Evolutionary conservation across 2,888 invertebrate genomes (phyloP), one percentile per base, ranked within the genome.

Genomic region (Hipparchia semele): DNA sequence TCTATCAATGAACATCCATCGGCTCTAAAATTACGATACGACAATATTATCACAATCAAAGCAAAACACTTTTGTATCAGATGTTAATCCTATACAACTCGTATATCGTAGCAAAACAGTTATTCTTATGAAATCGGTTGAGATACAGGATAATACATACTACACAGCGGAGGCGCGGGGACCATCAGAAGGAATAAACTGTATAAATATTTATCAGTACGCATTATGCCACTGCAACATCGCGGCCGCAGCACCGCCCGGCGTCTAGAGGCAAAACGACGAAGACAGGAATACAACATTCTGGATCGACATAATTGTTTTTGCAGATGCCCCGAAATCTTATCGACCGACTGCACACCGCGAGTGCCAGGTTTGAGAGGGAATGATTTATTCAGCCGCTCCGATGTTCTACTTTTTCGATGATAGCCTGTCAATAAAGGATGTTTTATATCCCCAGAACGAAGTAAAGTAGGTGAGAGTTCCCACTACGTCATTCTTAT

Each of bases 181-280:
- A 76, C 73, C 73, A 72, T 72, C 74, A 71, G 64, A 72, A 75
- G 80, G 80, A 87, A 90, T 92, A 90, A 91, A 91, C 90, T 89
- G 86, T 86, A 92, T 91, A 90, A 92, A 92, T 91, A 92, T 93
- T 90, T 90, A 91, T 89, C 87, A 82, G 83, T 85, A 84, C 84
- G 85, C 88, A 89, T 90, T 87, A 89, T 90, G 85, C 86, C 84
- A 83, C 83, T 80, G 84, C 82, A 70, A 66, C 75, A 82, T 83
- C 81, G 84, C 81, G 84, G 83, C 82, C 86, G 23, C 59, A 69
- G 65, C 75, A 81, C 84, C 81, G 70, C 77, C 79, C 86, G 84
- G 83, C 82, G 86, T 85, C 83, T 85, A 83, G 81, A 84, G 84
- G 78, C 86, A 86, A 87, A 87, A 85, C 82, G 84, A 87, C 82